These are phyloP conservation scores for Ceramica pisi DNA, from an alignment of 2,888 invertebrate genomes.

Conservation along the genomic window DNA sequence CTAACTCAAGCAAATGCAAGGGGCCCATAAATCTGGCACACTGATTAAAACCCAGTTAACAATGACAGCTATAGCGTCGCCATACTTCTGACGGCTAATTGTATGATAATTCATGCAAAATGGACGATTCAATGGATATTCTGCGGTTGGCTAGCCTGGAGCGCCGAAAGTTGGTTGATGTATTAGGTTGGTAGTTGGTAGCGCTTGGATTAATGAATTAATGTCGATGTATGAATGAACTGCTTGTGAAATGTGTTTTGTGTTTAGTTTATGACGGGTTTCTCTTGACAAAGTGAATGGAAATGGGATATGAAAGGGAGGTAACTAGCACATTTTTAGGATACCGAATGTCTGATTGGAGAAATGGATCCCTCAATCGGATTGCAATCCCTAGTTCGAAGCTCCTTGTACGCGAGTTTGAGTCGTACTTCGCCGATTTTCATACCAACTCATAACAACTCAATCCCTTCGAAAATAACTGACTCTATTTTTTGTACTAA, in stretches of 20 bases:
- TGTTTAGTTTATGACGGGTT: background rate
- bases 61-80: conserved; percentile 72
- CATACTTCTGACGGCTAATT: conserved; percentile 72
- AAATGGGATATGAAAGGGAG: background rate
- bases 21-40: conserved; percentile 72
- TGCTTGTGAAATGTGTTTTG: conserved; percentile 21
- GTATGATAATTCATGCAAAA: conserved; percentile 62
- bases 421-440: no score
- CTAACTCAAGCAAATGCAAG: conserved; percentile 68
- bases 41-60: conserved; percentile 78
- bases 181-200: conserved; percentile 17
- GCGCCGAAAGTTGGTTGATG: conserved; percentile 38
- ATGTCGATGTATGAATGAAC: conserved; percentile 46
- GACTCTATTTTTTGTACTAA: no score
- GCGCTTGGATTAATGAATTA: conserved; percentile 37
- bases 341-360: background rate
- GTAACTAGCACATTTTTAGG: background rate
- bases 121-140: conserved; percentile 61
- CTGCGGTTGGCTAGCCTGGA: conserved; percentile 47
- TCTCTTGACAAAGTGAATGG: background rate
- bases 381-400: no score
- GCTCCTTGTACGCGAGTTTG: no score
- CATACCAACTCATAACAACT: no score
- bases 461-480: no score
- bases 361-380: background rate